A percentile compares a stretch with the other conserved stretches of the same genome.
Evolutionary conservation across 2,797 vertebrate genomes (phyloP).

Genomic region (Rhabdophis nuchalis): DNA sequence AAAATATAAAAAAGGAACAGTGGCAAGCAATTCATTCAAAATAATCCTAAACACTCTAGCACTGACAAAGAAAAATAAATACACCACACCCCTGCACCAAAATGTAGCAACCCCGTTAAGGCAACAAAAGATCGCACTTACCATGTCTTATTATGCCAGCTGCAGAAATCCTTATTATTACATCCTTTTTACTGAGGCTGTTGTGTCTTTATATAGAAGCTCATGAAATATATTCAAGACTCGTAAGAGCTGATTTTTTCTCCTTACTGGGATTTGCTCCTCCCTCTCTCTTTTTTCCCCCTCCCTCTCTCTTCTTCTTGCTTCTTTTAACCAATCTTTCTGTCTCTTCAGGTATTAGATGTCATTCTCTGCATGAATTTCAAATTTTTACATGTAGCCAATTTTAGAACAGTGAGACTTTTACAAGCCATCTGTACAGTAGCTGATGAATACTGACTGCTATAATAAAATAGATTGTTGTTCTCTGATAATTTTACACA

Average conservation of each 20-base stretch:
- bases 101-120: slow-evolving; percentile 14
- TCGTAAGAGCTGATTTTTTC: slow-evolving; percentile 53
- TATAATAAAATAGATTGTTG: neutral
- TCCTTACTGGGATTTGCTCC: slow-evolving; percentile 44
- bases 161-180: slow-evolving; percentile 56
- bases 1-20: neutral
- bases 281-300: slow-evolving; percentile 42
- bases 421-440: slow-evolving; percentile 45
- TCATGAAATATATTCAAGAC: slow-evolving; percentile 61
- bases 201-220: slow-evolving; percentile 55
- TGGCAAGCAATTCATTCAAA: slow-evolving; percentile 37
- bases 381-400: slow-evolving; percentile 38
- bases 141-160: slow-evolving; percentile 42
- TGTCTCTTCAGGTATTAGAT: slow-evolving; percentile 47
- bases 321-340: slow-evolving; percentile 44
- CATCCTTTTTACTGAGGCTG: slow-evolving; percentile 46
- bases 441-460: slow-evolving; percentile 27
- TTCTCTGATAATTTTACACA: neutral
- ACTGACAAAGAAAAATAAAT: slow-evolving; percentile 40
- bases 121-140: slow-evolving; percentile 56
- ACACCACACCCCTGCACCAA: slow-evolving; percentile 39
- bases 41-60: neutral
- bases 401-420: slow-evolving; percentile 50
- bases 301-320: slow-evolving; percentile 42
- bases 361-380: slow-evolving; percentile 29